These are phyloP conservation scores for Brachionus koreanus DNA, from an alignment of 1,140 invertebrate genomes.

Conservation along the genomic window DNA sequence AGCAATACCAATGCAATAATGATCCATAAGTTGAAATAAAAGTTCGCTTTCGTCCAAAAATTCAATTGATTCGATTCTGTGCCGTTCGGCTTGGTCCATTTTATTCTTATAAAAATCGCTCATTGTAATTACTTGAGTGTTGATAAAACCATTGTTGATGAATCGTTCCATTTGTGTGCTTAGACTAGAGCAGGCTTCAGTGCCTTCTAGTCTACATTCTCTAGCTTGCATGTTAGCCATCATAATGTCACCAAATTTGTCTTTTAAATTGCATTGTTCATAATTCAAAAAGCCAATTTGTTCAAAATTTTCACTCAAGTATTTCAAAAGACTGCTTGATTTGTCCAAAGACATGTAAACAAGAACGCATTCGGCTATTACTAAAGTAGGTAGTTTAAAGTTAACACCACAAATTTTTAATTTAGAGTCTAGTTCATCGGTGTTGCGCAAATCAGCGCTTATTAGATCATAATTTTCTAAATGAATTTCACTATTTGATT, in stretches of 20 bases:
- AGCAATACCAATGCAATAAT: slow-evolving; percentile 80
- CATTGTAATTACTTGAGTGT: not conserved
- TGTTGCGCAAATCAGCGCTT: slow-evolving; percentile 75
- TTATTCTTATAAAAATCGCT: slow-evolving; percentile 43
- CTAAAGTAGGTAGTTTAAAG: slow-evolving; percentile 75
- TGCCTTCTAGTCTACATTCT: slow-evolving; percentile 77
- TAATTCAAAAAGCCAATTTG: slow-evolving; percentile 81
- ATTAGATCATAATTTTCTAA: slow-evolving; percentile 18
- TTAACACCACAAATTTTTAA: slow-evolving; percentile 71
- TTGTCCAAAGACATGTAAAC: slow-evolving; percentile 79
- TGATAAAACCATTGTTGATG: not conserved
- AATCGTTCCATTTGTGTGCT: slow-evolving; percentile 65
- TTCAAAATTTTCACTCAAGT: slow-evolving; percentile 68
- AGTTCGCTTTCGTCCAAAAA: slow-evolving; percentile 74
- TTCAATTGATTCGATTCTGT: slow-evolving; percentile 50
- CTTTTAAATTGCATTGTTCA: slow-evolving; percentile 90
- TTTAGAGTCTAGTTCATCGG: slow-evolving; percentile 72
- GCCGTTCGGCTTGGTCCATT: not conserved
- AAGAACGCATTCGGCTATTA: slow-evolving; percentile 91
- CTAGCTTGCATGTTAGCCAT: slow-evolving; percentile 76
- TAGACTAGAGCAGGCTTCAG: slow-evolving; percentile 71
- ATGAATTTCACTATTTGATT: slow-evolving; percentile 63
- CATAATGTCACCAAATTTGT: slow-evolving; percentile 94
- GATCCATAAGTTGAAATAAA: slow-evolving; percentile 69
- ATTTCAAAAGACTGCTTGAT: slow-evolving; percentile 50